phyloP scores from a whole-genome alignment of 1,140 invertebrate species.

The Cydia amplana region DNA sequence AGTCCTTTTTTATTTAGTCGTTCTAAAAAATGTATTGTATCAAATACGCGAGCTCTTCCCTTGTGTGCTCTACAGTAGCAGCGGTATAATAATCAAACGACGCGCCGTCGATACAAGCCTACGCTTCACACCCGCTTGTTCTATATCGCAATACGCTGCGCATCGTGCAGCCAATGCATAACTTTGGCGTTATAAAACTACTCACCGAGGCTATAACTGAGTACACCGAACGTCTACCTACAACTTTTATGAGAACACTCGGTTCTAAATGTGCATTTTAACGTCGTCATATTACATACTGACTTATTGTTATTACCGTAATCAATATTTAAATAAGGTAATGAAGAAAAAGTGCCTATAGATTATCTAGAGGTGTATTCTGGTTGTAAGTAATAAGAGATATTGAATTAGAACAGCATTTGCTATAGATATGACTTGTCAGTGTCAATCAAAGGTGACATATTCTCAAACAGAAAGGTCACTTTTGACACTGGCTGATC shows the following conservation, averaged over 20 bases:
- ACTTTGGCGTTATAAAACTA: conserved; percentile 6
- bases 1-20: too few relatives aligned
- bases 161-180: neutral
- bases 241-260: neutral
- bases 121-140: conserved; percentile 7
- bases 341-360: too few relatives aligned
- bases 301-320: neutral
- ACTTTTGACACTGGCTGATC: too few relatives aligned
- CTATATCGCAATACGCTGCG: neutral
- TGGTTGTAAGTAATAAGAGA: too few relatives aligned
- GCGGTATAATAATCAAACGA: neutral
- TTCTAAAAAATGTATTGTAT: neutral
- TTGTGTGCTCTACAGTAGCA: neutral
- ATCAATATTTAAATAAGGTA: neutral
- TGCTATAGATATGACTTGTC: too few relatives aligned
- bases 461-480: too few relatives aligned
- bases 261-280: neutral
- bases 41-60: neutral
- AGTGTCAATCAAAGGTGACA: too few relatives aligned
- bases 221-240: neutral
- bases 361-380: too few relatives aligned
- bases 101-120: neutral
- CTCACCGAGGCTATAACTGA: neutral
- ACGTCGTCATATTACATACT: too few relatives aligned
- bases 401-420: too few relatives aligned